Evolutionary conservation across 64 coral and sea anemone species (phyloP).

Genomic region (Catalaphyllia jardinei): DNA sequence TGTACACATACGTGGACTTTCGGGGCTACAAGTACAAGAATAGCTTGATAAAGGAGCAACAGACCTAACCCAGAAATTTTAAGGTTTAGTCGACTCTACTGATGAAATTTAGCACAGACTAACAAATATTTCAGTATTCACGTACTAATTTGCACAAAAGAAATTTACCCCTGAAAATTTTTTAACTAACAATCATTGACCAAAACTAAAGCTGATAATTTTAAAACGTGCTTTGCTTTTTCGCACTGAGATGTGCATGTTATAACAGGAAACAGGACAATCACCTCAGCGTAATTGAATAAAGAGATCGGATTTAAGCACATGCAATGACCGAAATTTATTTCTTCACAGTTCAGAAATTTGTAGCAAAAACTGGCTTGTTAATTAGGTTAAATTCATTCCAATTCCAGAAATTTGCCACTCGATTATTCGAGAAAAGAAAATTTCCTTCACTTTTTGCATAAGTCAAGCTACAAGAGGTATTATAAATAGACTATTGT

Average conservation of each 20-base stretch:
- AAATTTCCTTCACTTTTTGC: not conserved
- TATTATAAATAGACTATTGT: not conserved
- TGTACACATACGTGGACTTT: no score
- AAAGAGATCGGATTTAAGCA: not conserved
- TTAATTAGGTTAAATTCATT: not conserved
- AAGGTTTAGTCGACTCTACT: no score
- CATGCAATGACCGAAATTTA: not conserved
- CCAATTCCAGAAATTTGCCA: not conserved
- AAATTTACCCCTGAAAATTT: no score
- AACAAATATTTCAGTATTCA: no score
- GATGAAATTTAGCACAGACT: not conserved
- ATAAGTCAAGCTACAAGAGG: slow-evolving; percentile 1
- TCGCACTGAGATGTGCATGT: not conserved
- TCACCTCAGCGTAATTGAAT: not conserved
- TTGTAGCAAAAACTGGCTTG: not conserved
- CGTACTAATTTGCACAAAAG: no score
- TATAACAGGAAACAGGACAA: not conserved
- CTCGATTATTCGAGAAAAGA: not conserved
- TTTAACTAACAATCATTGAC: no score
- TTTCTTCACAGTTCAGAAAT: not conserved
- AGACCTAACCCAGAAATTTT: no score
- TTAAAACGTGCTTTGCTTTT: not conserved
- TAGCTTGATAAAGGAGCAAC: no score
- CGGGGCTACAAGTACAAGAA: no score
- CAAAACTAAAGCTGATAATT: no score